phyloP scores from a whole-genome alignment of 2,797 vertebrate genomes.

The Hyperoplus lanceolatus region DNA sequence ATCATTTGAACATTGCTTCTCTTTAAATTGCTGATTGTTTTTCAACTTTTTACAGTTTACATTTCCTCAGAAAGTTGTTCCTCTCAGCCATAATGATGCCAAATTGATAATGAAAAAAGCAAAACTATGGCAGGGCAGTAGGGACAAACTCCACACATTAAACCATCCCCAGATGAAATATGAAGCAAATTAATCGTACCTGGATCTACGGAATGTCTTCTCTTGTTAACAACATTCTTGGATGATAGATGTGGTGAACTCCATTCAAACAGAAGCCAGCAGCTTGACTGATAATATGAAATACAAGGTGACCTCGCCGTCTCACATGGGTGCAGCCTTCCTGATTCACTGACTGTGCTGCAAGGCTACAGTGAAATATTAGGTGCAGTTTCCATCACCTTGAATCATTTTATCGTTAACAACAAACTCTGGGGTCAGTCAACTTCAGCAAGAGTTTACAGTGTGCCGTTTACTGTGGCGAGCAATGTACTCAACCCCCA shows the following conservation, averaged over 20 bases:
- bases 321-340: background rate
- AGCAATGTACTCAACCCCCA: background rate
- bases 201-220: constrained; percentile 57
- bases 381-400: constrained; percentile 42
- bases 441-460: constrained; percentile 19
- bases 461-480: constrained; percentile 12
- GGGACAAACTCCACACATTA: constrained; percentile 43
- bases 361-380: constrained; percentile 46
- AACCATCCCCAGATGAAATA: constrained; percentile 61
- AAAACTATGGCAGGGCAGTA: constrained; percentile 24
- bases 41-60: background rate
- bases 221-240: constrained; percentile 48
- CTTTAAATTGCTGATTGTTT: background rate
- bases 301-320: constrained; percentile 56
- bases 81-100: background rate
- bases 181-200: constrained; percentile 50
- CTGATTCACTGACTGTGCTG: constrained; percentile 7
- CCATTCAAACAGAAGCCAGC: constrained; percentile 16
- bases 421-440: background rate
- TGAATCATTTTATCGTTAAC: constrained; percentile 52
- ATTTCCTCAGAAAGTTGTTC: background rate
- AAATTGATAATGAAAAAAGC: background rate
- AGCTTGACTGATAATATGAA: constrained; percentile 36
- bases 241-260: constrained; percentile 54
- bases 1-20: background rate